Evolutionary conservation across 2,888 invertebrate species (phyloP).

Genomic region (Diloba caeruleocephala): DNA sequence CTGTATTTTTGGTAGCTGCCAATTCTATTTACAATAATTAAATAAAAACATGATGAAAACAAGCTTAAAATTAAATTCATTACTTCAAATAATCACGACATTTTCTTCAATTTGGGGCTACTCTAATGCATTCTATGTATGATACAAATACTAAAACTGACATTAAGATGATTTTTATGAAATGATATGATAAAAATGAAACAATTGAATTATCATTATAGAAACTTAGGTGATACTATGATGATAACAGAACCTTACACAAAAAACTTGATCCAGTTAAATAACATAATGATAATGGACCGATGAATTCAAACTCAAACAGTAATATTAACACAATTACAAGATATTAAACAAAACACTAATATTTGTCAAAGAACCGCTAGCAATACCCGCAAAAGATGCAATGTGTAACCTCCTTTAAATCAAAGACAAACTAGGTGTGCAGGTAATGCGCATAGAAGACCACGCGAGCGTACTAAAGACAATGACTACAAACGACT

Average conservation of each 20-base stretch:
- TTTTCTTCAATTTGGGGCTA: slow-evolving; percentile 3
- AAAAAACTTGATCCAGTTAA: no score
- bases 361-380: neutral
- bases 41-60: no score
- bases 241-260: no score
- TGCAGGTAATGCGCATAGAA: slow-evolving; percentile 13
- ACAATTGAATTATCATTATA: no score
- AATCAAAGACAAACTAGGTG: slow-evolving; percentile 3
- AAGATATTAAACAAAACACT: neutral
- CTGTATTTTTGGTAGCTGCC: no score
- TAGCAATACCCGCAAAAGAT: neutral
- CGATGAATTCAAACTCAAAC: no score
- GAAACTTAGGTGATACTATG: no score
- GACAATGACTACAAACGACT: slow-evolving; percentile 23
- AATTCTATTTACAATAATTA: no score
- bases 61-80: no score
- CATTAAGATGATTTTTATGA: slow-evolving; percentile 26
- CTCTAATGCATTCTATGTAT: slow-evolving; percentile 32
- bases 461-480: slow-evolving; percentile 31
- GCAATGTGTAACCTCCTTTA: slow-evolving; percentile 12
- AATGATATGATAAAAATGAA: slow-evolving; percentile 8
- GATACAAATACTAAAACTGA: slow-evolving; percentile 8
- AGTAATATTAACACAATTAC: no score
- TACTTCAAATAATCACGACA: neutral
- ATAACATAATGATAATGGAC: no score